Evolutionary conservation across 2,888 invertebrate species (phyloP), one percentile per base, ranked within the genome.

Genomic region (Pyrrhia umbra): DNA sequence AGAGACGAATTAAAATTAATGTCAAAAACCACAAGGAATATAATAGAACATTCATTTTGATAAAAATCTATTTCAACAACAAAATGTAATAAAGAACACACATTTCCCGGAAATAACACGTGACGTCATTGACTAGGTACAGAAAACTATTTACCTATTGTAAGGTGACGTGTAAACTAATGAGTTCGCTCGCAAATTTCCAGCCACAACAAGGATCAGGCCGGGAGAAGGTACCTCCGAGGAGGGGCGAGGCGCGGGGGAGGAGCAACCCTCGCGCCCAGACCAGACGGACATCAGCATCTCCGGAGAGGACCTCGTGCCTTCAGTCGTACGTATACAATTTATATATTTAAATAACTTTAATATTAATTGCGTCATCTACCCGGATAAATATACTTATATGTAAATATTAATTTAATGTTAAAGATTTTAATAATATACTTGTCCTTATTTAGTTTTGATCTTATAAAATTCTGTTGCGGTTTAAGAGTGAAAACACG

Each of bases 211-310:
- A 64, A 87, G 88, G 69, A 84, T 79, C 66, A 86, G 86, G 65
- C 74, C 88, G 43, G 82, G 77, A 58, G 91, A 90, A 70, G 88
- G 85, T n/a, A 83, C 85, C 34, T 68, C 76, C n/a, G 85, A 86
- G 60, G 88, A 86, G 49, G 85, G 86, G 37, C 80, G 84, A 45
- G 90, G 88, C 83, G 87, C 89, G 83, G 91, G 89, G 84, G 91
- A 89, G 79, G 88, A 90, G 39, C 81, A 79, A 65, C 88, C 92
- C 86, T 88, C 91, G 85, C 92, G 91, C 83, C 91, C 92, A 37
- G 93, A 92, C 50, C 88, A 86, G 78, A 88, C 90, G 2, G 92
- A 94, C 81, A 93, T 94, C 84, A 91, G 90, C 85, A 89, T 94
- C 86, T 90, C 92, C 16, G 91, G 91, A 21, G 94, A 94, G 67